Base-by-base conservation (phyloP, 2,797 vertebrate genomes). In the Tokudaia muenninki region DNA sequence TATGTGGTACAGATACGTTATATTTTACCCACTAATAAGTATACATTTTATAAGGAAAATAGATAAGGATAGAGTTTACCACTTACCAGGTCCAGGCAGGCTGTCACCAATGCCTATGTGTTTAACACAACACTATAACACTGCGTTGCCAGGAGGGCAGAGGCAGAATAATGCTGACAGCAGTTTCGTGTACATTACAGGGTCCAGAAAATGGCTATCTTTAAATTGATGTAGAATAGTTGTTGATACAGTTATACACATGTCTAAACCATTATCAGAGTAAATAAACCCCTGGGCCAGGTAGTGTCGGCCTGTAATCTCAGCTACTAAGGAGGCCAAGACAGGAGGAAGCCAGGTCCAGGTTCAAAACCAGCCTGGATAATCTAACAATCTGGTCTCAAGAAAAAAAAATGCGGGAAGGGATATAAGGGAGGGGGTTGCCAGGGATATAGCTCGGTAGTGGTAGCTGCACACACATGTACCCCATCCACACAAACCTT, bases 41-140 rank as follows among this genome's bases (percentile, higher is more conserved):
- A 55, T 16, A 17, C 14, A 65, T 86, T 92, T 77, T 78, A 29
- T 63, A 12, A 47, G 7, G 59, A 92, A 84, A 90, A 90, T 81
- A 94, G 41, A 87, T 57, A 83, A 84, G 86, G 22, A 90, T 14
- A 61, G 44, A 92, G 34, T 41, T 90, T 83, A 93, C 55, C 92
- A 44, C 29, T 75, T 55, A 84, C 19, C 37, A 92, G 86, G 37
- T 94, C 72, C 29, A 52, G 90, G 94, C 14, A 97, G 90, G 78
- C 31, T 90, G 72, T 82, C n/a, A 8, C 22, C 19, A 63, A 74
- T 52, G 55, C 50, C 16, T 70, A 24, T 21, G 65, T 34, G 7
- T 77, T 88, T 83, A 92, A 86, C 61, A 63, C 26, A 95, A 31
- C 4, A 83, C 44, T 22, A 5, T 86, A 84, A 88, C 89, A 91